Percentiles rank a stretch among this genome's conserved stretches.
phyloP scores from a whole-genome alignment of 2,888 invertebrate species.

The Pimpla rufipes region DNA sequence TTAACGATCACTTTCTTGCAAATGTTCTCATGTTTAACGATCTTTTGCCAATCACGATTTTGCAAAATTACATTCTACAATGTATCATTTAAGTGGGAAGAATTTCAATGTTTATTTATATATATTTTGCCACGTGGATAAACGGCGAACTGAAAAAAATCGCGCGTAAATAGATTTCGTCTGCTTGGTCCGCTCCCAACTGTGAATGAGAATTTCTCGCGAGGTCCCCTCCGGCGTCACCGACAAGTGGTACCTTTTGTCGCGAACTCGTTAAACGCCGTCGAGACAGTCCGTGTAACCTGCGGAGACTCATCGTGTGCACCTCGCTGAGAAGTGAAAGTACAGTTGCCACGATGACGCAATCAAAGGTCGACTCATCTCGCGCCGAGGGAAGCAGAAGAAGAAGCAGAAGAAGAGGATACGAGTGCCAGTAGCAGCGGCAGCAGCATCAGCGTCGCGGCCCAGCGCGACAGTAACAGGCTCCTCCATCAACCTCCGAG shows the following conservation, averaged over 20 bases:
- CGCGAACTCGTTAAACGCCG: conserved; percentile 52
- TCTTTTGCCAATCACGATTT: too few species aligned
- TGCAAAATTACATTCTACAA: too few species aligned
- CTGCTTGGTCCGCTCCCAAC: not conserved
- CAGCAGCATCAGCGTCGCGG: conserved; percentile 10
- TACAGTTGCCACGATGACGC: conserved; percentile 64
- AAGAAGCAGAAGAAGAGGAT: conserved; percentile 9
- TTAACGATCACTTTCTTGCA: too few species aligned
- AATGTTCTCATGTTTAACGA: too few species aligned
- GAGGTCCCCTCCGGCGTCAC: not conserved
- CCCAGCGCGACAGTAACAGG: not conserved
- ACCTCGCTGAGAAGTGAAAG: conserved; percentile 71
- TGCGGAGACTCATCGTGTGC: conserved; percentile 42
- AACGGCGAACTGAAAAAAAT: too few species aligned
- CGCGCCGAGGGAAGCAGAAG: conserved; percentile 42
- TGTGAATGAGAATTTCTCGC: conserved; percentile 1
- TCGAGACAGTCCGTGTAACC: not conserved
- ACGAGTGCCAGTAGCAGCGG: not conserved
- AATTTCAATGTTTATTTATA: too few species aligned
- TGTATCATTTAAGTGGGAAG: too few species aligned
- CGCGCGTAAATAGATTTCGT: not conserved
- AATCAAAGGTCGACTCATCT: conserved; percentile 74
- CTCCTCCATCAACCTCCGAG: conserved; percentile 23
- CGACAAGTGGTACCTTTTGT: conserved; percentile 61
- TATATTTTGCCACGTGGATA: too few species aligned